These are phyloP conservation scores for Calycopis cecrops DNA, from an alignment of 1,140 invertebrate genomes.

Conservation along the genomic window DNA sequence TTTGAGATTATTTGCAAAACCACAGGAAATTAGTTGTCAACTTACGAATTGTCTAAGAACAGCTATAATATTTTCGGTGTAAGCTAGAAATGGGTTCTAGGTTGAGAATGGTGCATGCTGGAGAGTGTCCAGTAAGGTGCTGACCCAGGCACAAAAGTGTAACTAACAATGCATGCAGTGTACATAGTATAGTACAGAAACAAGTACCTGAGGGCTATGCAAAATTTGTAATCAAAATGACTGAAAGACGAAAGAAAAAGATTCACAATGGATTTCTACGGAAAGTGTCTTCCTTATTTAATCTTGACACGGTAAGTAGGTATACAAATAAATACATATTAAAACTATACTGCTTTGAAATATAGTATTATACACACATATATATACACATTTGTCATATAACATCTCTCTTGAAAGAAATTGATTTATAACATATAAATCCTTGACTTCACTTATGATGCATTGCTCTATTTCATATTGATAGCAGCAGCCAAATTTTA, in stretches of 20 bases:
- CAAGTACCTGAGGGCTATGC: constrained; percentile 59
- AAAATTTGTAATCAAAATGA: constrained; percentile 77
- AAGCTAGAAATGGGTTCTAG: constrained; percentile 71
- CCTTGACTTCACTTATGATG: constrained; percentile 4
- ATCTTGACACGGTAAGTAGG: constrained; percentile 86
- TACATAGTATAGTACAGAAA: constrained; percentile 67
- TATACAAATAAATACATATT: constrained; percentile 12
- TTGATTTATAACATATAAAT: constrained; percentile 5
- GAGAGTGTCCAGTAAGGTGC: constrained; percentile 65
- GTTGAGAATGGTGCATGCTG: constrained; percentile 72
- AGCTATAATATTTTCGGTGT: constrained; percentile 61
- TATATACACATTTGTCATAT: neutral
- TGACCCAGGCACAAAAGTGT: constrained; percentile 66
- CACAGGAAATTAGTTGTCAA: constrained; percentile 38
- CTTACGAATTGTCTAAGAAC: constrained; percentile 45
- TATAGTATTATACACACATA: neutral
- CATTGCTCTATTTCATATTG: constrained; percentile 10
- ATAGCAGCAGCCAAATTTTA: constrained; percentile 27
- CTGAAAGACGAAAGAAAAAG: constrained; percentile 85
- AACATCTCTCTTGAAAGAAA: neutral
- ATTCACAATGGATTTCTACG: constrained; percentile 88
- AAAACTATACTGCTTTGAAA: constrained; percentile 14
- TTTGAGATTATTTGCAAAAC: constrained; percentile 45
- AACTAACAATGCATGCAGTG: constrained; percentile 74
- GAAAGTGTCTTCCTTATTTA: constrained; percentile 90